Conservation (phyloP, 1,140 invertebrate species). For the Drosophila repleta region DNA sequence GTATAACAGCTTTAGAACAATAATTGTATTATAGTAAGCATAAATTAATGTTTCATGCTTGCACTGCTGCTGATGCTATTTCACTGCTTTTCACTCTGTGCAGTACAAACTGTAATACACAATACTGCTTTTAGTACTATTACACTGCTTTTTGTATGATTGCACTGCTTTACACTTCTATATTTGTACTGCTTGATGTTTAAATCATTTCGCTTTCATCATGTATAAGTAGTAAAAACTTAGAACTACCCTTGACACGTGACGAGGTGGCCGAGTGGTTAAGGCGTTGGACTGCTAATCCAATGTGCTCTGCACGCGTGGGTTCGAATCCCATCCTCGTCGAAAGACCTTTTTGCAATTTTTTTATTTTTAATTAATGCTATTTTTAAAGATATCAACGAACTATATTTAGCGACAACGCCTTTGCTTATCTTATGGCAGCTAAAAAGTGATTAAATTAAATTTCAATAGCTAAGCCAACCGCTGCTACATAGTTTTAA, state of each 20-base stretch:
- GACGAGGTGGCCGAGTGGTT: slow-evolving; percentile 94
- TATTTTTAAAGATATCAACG: neutral
- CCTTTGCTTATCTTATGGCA: neutral
- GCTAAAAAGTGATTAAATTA: neutral
- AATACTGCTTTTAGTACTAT: too few relatives aligned
- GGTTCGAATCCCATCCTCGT: slow-evolving; percentile 95
- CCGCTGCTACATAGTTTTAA: neutral
- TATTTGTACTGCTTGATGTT: slow-evolving; percentile 16
- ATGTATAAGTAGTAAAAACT: neutral
- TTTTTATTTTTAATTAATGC: slow-evolving; percentile 1
- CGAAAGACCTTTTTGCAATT: slow-evolving; percentile 71
- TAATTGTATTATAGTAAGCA: too few relatives aligned
- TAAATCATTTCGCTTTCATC: neutral
- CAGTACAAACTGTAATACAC: too few relatives aligned
- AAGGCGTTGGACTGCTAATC: slow-evolving; percentile 94
- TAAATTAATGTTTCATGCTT: neutral
- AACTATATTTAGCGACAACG: too few relatives aligned
- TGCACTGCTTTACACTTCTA: slow-evolving; percentile 11
- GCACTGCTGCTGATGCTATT: neutral
- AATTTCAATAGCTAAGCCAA: neutral
- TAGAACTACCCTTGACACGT: slow-evolving; percentile 19
- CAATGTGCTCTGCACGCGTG: slow-evolving; percentile 90
- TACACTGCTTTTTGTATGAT: slow-evolving; percentile 2
- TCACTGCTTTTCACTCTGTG: slow-evolving; percentile 18
- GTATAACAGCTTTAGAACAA: too few relatives aligned